These are phyloP conservation scores for Pinctada fucata DNA, from an alignment of 2,888 invertebrate species.

Conservation along the genomic window DNA sequence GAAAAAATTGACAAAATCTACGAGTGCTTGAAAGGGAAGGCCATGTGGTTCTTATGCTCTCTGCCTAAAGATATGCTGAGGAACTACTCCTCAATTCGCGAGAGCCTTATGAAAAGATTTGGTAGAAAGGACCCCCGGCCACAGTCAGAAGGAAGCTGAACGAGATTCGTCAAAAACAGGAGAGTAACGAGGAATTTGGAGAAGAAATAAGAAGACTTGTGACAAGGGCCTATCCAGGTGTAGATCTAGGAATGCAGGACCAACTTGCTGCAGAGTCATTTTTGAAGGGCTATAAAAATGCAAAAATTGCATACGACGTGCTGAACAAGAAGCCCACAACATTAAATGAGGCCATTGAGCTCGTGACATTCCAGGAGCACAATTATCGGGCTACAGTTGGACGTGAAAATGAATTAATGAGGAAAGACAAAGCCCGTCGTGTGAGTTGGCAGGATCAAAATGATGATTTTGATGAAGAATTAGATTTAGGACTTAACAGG, in stretches of 20 bases:
- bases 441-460: too few relatives aligned
- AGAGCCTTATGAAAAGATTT: not conserved
- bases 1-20: too few relatives aligned
- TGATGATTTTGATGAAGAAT: too few relatives aligned
- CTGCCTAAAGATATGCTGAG: not conserved
- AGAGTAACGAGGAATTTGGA: constrained; percentile 24
- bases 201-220: too few relatives aligned
- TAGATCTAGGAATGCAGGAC: constrained; percentile 6
- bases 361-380: too few relatives aligned
- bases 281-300: constrained; percentile 10
- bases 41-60: not conserved
- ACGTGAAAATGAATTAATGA: constrained; percentile 6
- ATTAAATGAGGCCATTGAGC: constrained; percentile 12
- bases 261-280: constrained; percentile 20
- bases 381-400: constrained; percentile 21
- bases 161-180: too few relatives aligned
- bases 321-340: too few relatives aligned
- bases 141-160: too few relatives aligned
- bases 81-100: not conserved
- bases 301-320: constrained; percentile 21
- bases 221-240: too few relatives aligned
- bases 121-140: too few relatives aligned
- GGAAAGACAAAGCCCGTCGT: not conserved
- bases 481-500: too few relatives aligned
- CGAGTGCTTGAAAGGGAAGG: too few relatives aligned